These are phyloP conservation scores for Drosophila pseudotakahashii DNA, from an alignment of 2,888 invertebrate species.

Conservation along the genomic window DNA sequence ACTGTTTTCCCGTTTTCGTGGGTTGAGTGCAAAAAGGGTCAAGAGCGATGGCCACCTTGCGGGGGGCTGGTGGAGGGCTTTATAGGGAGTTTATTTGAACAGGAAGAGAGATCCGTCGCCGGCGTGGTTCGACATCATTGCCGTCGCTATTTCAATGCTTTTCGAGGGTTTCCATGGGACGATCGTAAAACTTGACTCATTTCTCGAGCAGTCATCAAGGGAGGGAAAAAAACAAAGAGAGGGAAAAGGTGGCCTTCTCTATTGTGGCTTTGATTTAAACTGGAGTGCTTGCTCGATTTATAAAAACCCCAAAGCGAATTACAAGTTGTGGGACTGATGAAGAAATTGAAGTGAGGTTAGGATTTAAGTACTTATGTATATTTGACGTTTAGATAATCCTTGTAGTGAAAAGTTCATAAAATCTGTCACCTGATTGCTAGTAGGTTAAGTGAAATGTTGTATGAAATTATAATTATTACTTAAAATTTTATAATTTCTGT, in stretches of 20 bases:
- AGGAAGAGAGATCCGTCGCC: slow-evolving; percentile 18
- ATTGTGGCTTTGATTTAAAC: slow-evolving; percentile 6
- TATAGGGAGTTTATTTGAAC: slow-evolving; percentile 3
- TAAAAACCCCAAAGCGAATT: not conserved
- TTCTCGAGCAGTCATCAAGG: slow-evolving; percentile 1
- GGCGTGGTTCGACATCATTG: slow-evolving; percentile 40
- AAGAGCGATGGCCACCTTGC: slow-evolving; percentile 71
- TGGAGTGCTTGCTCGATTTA: not conserved
- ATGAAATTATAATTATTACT: too few species aligned
- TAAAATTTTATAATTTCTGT: too few species aligned
- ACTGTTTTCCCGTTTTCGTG: slow-evolving; percentile 27
- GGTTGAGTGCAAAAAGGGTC: slow-evolving; percentile 72
- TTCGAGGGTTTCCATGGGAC: slow-evolving; percentile 40
- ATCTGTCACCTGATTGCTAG: too few species aligned
- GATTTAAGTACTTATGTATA: not conserved
- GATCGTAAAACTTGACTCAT: slow-evolving; percentile 67
- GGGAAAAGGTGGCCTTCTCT: not conserved
- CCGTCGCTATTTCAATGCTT: slow-evolving; percentile 57
- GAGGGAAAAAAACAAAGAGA: not conserved
- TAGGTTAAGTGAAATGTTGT: too few species aligned
- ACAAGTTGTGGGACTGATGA: not conserved
- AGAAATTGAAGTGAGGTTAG: not conserved
- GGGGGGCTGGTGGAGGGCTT: not conserved
- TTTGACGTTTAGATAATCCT: too few species aligned
- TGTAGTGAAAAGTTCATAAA: too few species aligned